These are phyloP conservation scores for Cotesia typhae DNA, from an alignment of 1,140 invertebrate genomes.

Conservation along the genomic window DNA sequence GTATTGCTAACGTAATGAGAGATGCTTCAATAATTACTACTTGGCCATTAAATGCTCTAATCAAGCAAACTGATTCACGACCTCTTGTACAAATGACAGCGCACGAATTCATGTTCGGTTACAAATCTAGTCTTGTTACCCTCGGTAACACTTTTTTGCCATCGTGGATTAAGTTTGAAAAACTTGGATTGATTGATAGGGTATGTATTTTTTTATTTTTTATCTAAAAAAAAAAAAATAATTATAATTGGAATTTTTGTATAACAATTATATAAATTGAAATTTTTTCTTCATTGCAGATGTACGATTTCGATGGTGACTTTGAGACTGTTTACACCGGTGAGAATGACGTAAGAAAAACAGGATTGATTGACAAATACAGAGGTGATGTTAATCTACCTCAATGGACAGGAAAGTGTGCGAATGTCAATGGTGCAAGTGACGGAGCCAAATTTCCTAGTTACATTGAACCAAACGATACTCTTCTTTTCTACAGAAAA, in stretches of 20 bases:
- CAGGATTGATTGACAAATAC: slow-evolving; percentile 81
- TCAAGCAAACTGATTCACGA: slow-evolving; percentile 72
- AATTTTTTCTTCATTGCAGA: slow-evolving; percentile 65
- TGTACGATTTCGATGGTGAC: slow-evolving; percentile 86
- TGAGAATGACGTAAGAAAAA: slow-evolving; percentile 67
- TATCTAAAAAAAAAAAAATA: background rate
- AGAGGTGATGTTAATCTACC: slow-evolving; percentile 75
- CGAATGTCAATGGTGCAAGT: slow-evolving; percentile 78
- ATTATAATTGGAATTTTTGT: background rate
- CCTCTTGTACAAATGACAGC: slow-evolving; percentile 81
- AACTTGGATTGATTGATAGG: slow-evolving; percentile 82
- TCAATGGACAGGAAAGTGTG: slow-evolving; percentile 81
- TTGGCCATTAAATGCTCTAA: slow-evolving; percentile 74
- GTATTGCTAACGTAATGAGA: slow-evolving; percentile 79
- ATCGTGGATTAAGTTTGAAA: slow-evolving; percentile 83
- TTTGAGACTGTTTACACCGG: slow-evolving; percentile 84
- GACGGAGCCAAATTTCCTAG: slow-evolving; percentile 87
- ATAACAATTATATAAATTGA: no score
- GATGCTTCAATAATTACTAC: slow-evolving; percentile 71
- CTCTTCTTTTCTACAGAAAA: slow-evolving; percentile 80
- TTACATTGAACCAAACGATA: slow-evolving; percentile 73
- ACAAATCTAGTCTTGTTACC: slow-evolving; percentile 75
- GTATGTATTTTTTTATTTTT: slow-evolving; percentile 65
- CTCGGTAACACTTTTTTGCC: slow-evolving; percentile 81
- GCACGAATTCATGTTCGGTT: slow-evolving; percentile 85